Percentiles rank a stretch among this genome's conserved stretches.
Conservation (phyloP, 2,888 invertebrate genomes). For the Microctonus brassicae region DNA sequence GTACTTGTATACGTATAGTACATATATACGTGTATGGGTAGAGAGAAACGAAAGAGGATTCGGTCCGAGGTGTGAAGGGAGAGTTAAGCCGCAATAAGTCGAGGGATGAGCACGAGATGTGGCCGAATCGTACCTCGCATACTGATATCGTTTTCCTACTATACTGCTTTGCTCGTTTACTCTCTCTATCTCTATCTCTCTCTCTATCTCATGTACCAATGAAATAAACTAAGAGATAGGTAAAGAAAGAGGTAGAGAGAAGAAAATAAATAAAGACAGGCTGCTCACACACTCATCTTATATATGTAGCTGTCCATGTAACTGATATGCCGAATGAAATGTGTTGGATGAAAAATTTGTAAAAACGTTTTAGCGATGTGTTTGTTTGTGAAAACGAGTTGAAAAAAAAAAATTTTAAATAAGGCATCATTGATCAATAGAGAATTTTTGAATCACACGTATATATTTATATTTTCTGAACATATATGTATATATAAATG, state of each 20-base stretch:
- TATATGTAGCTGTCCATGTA: background rate
- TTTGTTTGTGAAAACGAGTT: background rate
- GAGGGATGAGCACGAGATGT: constrained; percentile 70
- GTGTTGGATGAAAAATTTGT: constrained; percentile 16
- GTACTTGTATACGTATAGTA: background rate
- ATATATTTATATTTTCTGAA: background rate
- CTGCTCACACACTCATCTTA: background rate
- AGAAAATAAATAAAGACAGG: background rate
- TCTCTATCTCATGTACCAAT: background rate
- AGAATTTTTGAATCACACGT: too few relatives aligned
- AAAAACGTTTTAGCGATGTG: background rate
- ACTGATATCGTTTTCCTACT: constrained; percentile 65
- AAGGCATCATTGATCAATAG: too few relatives aligned
- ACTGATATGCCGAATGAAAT: background rate
- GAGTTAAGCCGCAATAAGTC: constrained; percentile 69
- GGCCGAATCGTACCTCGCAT: constrained; percentile 69
- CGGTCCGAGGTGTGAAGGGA: constrained; percentile 46
- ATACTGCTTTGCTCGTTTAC: background rate
- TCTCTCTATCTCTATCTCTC: constrained; percentile 10
- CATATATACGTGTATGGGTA: too few relatives aligned
- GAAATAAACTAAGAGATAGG: background rate
- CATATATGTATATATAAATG: background rate
- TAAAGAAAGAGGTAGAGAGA: background rate
- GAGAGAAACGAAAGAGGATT: constrained; percentile 18
- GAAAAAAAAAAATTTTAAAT: background rate